A percentile compares a stretch with the other conserved stretches of the same genome.
phyloP scores from a whole-genome alignment of 2,113 vertebrate species.

The Menidia beryllina region DNA sequence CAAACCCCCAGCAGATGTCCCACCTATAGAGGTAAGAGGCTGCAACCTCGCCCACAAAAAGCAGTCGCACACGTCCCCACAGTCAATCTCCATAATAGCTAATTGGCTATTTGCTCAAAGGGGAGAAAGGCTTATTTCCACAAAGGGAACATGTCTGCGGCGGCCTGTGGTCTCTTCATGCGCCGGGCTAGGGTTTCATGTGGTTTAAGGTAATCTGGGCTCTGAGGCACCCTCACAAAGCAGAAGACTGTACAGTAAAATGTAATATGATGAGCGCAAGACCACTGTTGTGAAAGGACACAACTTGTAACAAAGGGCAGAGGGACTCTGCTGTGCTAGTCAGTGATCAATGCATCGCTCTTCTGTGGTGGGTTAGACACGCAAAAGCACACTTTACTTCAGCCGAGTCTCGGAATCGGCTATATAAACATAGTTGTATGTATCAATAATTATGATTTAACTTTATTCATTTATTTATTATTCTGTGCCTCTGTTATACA shows the following conservation, averaged over 20 bases:
- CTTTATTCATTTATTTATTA: no score
- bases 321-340: no score
- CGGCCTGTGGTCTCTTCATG: conserved; percentile 59
- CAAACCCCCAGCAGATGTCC: conserved; percentile 76
- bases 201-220: conserved; percentile 55
- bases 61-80: conserved; percentile 51
- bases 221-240: conserved; percentile 58
- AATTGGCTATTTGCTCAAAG: conserved; percentile 78
- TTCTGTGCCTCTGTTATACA: no score
- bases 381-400: no score
- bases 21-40: conserved; percentile 74
- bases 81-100: conserved; percentile 69
- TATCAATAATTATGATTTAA: no score
- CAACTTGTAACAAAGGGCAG: neutral
- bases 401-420: no score
- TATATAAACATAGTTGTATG: no score
- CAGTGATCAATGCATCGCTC: no score
- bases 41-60: conserved; percentile 57
- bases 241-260: conserved; percentile 47
- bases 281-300: neutral
- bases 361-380: no score
- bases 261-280: conserved; percentile 9
- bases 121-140: conserved; percentile 68
- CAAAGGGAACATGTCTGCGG: conserved; percentile 65
- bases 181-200: conserved; percentile 72